A percentile compares a stretch with the other conserved stretches of the same genome.
Evolutionary conservation across 1,140 invertebrate species (phyloP).

Genomic region (Hestina assimilis): DNA sequence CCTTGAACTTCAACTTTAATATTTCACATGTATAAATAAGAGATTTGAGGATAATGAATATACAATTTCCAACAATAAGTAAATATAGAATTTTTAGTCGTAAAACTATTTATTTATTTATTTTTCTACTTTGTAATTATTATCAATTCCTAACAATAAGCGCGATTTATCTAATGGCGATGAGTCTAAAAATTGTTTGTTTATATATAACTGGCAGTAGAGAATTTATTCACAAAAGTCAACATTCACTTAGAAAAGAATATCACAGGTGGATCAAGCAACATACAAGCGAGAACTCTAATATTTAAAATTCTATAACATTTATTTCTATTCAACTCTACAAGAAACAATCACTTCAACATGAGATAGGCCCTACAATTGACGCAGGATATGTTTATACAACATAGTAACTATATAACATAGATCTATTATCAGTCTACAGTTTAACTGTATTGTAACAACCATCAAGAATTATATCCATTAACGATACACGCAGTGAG

Average conservation of each 20-base stretch:
- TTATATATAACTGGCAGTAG: constrained; percentile 50
- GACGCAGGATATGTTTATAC: constrained; percentile 62
- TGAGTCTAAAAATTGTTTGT: constrained; percentile 43
- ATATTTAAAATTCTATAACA: constrained; percentile 36
- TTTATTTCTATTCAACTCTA: constrained; percentile 34
- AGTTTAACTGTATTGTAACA: constrained; percentile 42
- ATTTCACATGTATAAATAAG: constrained; percentile 20
- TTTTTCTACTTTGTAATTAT: constrained; percentile 10
- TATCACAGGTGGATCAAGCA: constrained; percentile 74
- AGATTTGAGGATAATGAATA: constrained; percentile 25
- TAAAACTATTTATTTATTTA: constrained; percentile 2
- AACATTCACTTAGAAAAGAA: constrained; percentile 53
- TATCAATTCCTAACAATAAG: constrained; percentile 42
- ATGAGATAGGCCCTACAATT: constrained; percentile 56
- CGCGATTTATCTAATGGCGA: constrained; percentile 35
- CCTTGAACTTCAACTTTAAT: constrained; percentile 21
- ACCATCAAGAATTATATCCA: constrained; percentile 45
- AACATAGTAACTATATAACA: constrained; percentile 35
- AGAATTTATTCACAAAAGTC: constrained; percentile 48
- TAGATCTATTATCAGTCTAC: constrained; percentile 39
- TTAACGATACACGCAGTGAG: constrained; percentile 44
- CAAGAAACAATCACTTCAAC: constrained; percentile 28
- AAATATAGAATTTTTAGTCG: constrained; percentile 13
- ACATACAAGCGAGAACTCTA: constrained; percentile 72
- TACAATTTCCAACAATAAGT: constrained; percentile 34